Conservation (phyloP, 2,113 vertebrate species). For the Platanista minor region DNA sequence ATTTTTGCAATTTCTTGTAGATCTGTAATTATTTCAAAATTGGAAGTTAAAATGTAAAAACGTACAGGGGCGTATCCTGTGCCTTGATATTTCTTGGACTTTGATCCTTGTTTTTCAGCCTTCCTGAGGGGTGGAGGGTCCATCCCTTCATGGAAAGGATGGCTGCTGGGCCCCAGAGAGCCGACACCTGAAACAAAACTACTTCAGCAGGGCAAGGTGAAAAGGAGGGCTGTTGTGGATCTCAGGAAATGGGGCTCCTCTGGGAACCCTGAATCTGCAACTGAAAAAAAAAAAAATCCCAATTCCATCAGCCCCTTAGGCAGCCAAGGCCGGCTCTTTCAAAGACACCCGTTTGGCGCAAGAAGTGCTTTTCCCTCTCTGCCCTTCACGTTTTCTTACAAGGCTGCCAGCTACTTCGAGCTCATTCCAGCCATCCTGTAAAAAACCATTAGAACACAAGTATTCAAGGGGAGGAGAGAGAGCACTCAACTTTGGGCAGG, state of each 20-base stretch:
- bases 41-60: not conserved
- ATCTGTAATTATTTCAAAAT: slow-evolving; percentile 2
- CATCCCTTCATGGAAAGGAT: not conserved
- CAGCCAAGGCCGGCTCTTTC: not conserved
- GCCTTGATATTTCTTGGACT: not conserved
- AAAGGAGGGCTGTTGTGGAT: not conserved
- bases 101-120: not conserved
- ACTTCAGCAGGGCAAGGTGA: not conserved
- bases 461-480: not conserved
- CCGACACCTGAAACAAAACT: not conserved
- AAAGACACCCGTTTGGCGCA: not conserved
- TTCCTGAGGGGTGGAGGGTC: not conserved
- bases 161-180: not conserved
- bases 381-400: not conserved
- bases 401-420: not conserved
- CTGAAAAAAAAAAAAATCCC: not conserved
- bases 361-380: not conserved
- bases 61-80: too few relatives aligned
- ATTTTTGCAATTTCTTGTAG: not conserved
- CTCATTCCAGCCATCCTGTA: not conserved
- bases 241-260: not conserved
- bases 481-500: not conserved
- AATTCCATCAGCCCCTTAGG: not conserved
- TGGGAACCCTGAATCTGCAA: not conserved
- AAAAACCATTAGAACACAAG: not conserved